Conservation (phyloP, 1,140 invertebrate species). For the Megalonaias nervosa region DNA sequence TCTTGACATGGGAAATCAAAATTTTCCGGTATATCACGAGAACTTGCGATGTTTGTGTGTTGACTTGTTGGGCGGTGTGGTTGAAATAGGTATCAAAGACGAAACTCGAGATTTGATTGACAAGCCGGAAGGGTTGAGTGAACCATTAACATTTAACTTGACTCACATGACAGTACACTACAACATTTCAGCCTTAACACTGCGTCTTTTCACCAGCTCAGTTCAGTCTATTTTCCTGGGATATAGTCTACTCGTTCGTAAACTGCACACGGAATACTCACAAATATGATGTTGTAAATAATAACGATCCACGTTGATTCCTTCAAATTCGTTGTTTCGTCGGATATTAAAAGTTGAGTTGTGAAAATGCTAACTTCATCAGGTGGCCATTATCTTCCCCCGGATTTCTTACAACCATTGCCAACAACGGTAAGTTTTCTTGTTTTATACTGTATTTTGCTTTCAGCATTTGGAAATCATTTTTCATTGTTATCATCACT, state of each 20-base stretch:
- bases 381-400: slow-evolving; percentile 66
- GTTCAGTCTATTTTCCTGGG: too few species aligned
- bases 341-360: not conserved
- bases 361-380: slow-evolving; percentile 62
- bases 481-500: not conserved
- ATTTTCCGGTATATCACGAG: too few species aligned
- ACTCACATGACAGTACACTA: too few species aligned
- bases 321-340: too few species aligned
- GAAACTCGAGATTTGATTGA: slow-evolving; percentile 33
- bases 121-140: slow-evolving; percentile 21
- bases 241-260: too few species aligned
- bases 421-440: slow-evolving; percentile 67
- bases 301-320: too few species aligned
- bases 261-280: too few species aligned
- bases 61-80: slow-evolving; percentile 35
- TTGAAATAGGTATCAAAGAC: slow-evolving; percentile 20
- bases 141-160: slow-evolving; percentile 34
- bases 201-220: too few species aligned
- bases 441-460: not conserved
- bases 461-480: not conserved
- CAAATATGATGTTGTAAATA: too few species aligned
- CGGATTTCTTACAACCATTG: slow-evolving; percentile 69
- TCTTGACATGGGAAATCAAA: too few species aligned
- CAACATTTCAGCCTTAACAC: too few species aligned
- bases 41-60: too few species aligned